Conservation (phyloP, 2,797 vertebrate genomes). For the Danio choprae region DNA sequence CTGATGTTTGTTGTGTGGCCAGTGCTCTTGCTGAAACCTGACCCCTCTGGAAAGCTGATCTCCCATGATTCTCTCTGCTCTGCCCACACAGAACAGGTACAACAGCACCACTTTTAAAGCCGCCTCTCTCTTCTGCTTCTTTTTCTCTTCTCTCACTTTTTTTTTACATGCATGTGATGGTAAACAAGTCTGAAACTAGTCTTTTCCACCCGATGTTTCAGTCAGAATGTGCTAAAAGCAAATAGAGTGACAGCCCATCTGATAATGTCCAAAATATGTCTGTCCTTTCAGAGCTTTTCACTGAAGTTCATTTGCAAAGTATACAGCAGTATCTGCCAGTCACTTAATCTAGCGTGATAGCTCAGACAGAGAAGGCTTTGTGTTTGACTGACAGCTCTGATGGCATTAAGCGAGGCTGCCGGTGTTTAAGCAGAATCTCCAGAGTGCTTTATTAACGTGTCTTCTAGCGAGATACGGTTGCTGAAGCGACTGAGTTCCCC, state of each 20-base stretch:
- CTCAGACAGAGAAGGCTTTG: neutral
- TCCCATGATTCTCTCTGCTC: slow-evolving; percentile 16
- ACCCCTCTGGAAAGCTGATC: slow-evolving; percentile 35
- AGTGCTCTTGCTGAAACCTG: slow-evolving; percentile 35
- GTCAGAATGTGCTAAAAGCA: slow-evolving; percentile 17
- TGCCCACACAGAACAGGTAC: slow-evolving; percentile 6
- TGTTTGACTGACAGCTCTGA: neutral
- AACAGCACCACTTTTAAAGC: slow-evolving; percentile 6
- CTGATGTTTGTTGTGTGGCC: slow-evolving; percentile 11
- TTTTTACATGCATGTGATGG: neutral
- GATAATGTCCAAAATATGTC: neutral
- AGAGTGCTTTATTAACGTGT: slow-evolving; percentile 7
- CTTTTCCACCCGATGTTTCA: neutral
- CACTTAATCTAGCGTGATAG: neutral
- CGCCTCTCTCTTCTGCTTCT: neutral
- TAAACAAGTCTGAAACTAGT: slow-evolving; percentile 3
- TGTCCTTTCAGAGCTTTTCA: neutral
- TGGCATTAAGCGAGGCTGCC: slow-evolving; percentile 7
- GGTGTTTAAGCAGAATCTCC: slow-evolving; percentile 44
- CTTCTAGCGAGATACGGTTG: slow-evolving; percentile 32
- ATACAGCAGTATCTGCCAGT: slow-evolving; percentile 21
- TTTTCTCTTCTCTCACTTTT: slow-evolving; percentile 7
- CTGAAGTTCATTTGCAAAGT: slow-evolving; percentile 32
- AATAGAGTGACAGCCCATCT: slow-evolving; percentile 8
- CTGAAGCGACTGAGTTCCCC: slow-evolving; percentile 45